Evolutionary conservation across 2,888 invertebrate genomes (phyloP), one percentile per base, ranked within the genome.

Genomic region (Erannis defoliaria): DNA sequence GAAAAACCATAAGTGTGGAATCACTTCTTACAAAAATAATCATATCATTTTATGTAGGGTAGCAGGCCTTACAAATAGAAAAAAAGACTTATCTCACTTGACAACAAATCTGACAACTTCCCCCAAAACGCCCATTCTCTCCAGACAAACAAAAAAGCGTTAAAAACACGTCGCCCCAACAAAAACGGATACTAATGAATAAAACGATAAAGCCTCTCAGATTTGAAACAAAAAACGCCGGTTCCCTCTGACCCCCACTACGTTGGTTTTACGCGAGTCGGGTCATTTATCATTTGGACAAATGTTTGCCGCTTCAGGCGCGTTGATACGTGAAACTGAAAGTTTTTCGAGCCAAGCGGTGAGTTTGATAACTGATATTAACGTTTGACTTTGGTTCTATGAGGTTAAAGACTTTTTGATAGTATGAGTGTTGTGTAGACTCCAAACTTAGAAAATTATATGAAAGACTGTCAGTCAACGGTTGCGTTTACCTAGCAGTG

Each of bases 121-220:
- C 49, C 19, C 35, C 26, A 6, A 35, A 43, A 46, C 42, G 33
- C 43, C 18, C 55, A n/a, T 42, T 43, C 21, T 31, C 48, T 18
- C 33, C 12, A 57, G 33, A 37, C 45, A 26, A 9, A 23, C 37
- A 19, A 51, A 58, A 58, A 51, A 50, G n/a, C 38, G 10, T 29
- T 42, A 56, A 63, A 62, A 62, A 62, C 50, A 54, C 61, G 56
- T 31, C 61, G 26, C 8, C 19, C 16, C 33, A 29, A 60, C 65
- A 55, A 61, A 64, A 64, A 66, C 48, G 45, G 48, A 40, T 49
- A 42, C 62, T 68, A 70, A 70, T 70, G 70, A 68, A 70, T 70
- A 68, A 68, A 70, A 70, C 61, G 64, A 68, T 70, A 68, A 70
- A 62, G 63, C 55, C 60, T 21, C 67, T 53, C 66, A 68, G 68